These are phyloP conservation scores for Glyphotaelius pellucidus DNA, from an alignment of 2,888 invertebrate genomes.

Conservation along the genomic window DNA sequence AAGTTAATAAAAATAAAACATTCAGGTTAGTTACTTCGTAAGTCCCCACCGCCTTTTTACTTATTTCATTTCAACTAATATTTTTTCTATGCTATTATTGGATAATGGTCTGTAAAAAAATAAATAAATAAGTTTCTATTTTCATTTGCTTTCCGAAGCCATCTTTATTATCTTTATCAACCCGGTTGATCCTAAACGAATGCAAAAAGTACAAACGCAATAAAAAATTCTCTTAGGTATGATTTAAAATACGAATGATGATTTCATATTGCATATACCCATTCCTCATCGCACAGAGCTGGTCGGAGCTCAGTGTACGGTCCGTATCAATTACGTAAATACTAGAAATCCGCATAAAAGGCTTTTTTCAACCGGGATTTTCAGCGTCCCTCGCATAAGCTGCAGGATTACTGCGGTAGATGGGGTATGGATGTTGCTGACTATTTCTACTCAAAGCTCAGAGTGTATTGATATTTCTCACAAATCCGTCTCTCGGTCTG, in stretches of 20 bases:
- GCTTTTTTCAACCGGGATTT: slow-evolving; percentile 46
- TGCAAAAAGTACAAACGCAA: neutral
- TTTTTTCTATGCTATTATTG: too few relatives aligned
- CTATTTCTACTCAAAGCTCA: slow-evolving; percentile 9
- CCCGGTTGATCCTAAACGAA: neutral
- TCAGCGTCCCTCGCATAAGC: slow-evolving; percentile 34
- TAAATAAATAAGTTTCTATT: too few relatives aligned
- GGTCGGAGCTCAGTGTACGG: neutral
- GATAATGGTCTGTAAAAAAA: too few relatives aligned
- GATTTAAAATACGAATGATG: neutral
- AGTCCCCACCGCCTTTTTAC: too few relatives aligned
- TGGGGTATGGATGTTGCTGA: neutral
- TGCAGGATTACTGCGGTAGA: slow-evolving; percentile 39
- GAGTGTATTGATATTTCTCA: slow-evolving; percentile 55
- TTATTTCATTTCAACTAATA: too few relatives aligned
- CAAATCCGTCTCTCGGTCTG: slow-evolving; percentile 53
- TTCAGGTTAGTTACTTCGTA: too few relatives aligned
- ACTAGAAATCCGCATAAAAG: slow-evolving; percentile 42
- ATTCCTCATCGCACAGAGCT: too few relatives aligned
- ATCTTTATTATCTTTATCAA: neutral
- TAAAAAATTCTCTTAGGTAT: neutral
- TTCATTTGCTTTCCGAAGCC: neutral
- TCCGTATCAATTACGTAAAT: slow-evolving; percentile 34
- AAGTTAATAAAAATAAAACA: too few relatives aligned
- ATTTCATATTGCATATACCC: neutral